Evolutionary conservation across 2,797 vertebrate genomes (phyloP).

Genomic region (Channa striata): DNA sequence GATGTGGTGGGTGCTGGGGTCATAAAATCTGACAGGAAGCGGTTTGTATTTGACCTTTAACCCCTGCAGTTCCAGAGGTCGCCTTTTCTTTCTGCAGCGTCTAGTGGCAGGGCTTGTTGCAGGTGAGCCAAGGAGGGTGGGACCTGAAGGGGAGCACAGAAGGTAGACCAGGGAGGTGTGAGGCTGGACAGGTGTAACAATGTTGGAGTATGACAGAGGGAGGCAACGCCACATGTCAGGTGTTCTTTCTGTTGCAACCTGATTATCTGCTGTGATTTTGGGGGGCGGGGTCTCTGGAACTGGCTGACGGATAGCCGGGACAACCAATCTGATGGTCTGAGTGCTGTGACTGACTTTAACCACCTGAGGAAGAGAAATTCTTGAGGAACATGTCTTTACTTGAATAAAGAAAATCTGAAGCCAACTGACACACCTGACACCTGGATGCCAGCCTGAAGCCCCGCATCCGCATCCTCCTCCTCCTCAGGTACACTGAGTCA

Average conservation of each 20-base stretch:
- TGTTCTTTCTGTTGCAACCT: slow-evolving; percentile 74
- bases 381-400: background rate
- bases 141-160: slow-evolving; percentile 86
- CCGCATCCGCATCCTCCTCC: slow-evolving; percentile 55
- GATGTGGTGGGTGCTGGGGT: slow-evolving; percentile 86
- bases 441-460: slow-evolving; percentile 85
- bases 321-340: slow-evolving; percentile 84
- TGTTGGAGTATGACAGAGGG: slow-evolving; percentile 83
- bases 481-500: slow-evolving; percentile 52
- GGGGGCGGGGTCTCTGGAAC: slow-evolving; percentile 42
- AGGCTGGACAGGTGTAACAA: slow-evolving; percentile 88
- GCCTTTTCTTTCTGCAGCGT: slow-evolving; percentile 73
- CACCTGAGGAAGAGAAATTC: slow-evolving; percentile 72
- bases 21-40: slow-evolving; percentile 87
- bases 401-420: background rate
- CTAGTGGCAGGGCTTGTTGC: slow-evolving; percentile 17
- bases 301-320: slow-evolving; percentile 82
- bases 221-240: slow-evolving; percentile 83
- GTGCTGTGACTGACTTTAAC: slow-evolving; percentile 91
- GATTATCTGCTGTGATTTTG: slow-evolving; percentile 40
- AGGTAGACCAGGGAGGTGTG: slow-evolving; percentile 88
- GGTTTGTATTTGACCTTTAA: slow-evolving; percentile 89
- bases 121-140: slow-evolving; percentile 25
- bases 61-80: slow-evolving; percentile 77
- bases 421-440: slow-evolving; percentile 72